Evolutionary conservation across 2,113 vertebrate genomes (phyloP).

Genomic region (Oryzias woworae): DNA sequence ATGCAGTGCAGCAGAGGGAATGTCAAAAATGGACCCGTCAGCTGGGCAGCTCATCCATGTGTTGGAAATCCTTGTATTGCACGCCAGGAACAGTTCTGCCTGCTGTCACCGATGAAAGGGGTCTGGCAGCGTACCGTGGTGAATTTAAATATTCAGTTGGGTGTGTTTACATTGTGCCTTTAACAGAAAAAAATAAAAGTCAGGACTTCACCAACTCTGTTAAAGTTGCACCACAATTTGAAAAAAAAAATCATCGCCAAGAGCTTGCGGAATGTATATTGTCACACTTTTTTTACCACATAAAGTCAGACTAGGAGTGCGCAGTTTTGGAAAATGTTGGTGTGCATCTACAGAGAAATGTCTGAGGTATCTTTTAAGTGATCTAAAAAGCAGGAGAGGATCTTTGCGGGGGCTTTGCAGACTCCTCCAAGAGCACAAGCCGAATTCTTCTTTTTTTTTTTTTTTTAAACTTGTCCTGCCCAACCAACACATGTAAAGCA

Average conservation of each 20-base stretch:
- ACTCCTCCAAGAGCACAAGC: constrained; percentile 62
- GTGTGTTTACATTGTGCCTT: constrained; percentile 16
- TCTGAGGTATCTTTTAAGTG: constrained; percentile 54
- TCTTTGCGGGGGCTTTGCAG: constrained; percentile 55
- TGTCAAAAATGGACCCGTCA: constrained; percentile 52
- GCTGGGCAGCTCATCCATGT: constrained; percentile 28
- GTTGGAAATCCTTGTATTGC: constrained; percentile 26
- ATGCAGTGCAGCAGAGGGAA: constrained; percentile 45
- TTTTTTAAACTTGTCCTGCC: too few relatives aligned
- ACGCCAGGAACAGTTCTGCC: constrained; percentile 23
- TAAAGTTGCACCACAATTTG: background rate
- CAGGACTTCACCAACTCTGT: background rate
- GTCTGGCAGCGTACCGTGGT: constrained; percentile 14
- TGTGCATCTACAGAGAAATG: constrained; percentile 44
- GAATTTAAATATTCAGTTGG: constrained; percentile 50
- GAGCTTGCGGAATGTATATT: background rate
- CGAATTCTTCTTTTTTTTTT: too few relatives aligned
- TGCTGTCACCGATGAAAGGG: constrained; percentile 33
- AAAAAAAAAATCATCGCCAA: background rate
- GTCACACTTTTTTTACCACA: constrained; percentile 1
- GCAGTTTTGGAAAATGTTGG: constrained; percentile 35
- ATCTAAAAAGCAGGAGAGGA: constrained; percentile 55
- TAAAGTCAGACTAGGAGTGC: background rate
- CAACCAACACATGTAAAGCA: too few relatives aligned
- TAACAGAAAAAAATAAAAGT: too few relatives aligned